Base-by-base conservation (phyloP, 2,797 vertebrate species). In the Chaetophractus vellerosus region DNA sequence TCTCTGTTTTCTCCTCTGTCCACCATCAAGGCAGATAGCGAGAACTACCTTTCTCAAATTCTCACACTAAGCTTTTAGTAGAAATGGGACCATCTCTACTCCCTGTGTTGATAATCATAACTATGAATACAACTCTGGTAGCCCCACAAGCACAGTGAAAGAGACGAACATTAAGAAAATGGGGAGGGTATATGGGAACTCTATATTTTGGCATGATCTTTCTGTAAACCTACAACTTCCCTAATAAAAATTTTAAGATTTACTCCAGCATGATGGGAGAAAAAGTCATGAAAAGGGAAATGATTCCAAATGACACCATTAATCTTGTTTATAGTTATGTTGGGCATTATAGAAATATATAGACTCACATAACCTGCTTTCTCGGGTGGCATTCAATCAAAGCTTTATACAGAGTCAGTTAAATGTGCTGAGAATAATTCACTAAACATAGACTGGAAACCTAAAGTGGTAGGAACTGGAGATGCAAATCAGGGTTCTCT, bases 321-420 rank as follows among this genome's bases (percentile, higher is more conserved):
- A 9, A 80, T 83, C 93, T 55, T 94, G 74, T 93, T 91, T 33
- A 74, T 63, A 23, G 31, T 78, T 84, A 74, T 66, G 71, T 78
- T 52, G 81, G 33, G n/a, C 63, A n/a, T 85, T 93, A 52, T 33
- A 28, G 69, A 88, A 80, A 45, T 63, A 36, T 15, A 28, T 16
- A 12, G 75, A 91, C 33, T 93, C 72, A 83, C 33, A 31, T 57
- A 52, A 87, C 18, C 83, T 88, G 33, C 38, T 93, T 90, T 81
- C 52, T 81, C 87, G 68, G 83, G 74, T 88, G 63, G 57, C 61
- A 50, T 94, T 95, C 80, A 79, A 92, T 90, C 80, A 96, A n/a
- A 87, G 50, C 52, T 88, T 88, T 81, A 87, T 90, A 55, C 71
- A 88, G 36, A 95, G 68, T 90, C 76, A 69, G 15, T 48, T 94